These are phyloP conservation scores for Hirtodrosophila cameraria DNA, from an alignment of 2,888 invertebrate genomes.

Conservation along the genomic window DNA sequence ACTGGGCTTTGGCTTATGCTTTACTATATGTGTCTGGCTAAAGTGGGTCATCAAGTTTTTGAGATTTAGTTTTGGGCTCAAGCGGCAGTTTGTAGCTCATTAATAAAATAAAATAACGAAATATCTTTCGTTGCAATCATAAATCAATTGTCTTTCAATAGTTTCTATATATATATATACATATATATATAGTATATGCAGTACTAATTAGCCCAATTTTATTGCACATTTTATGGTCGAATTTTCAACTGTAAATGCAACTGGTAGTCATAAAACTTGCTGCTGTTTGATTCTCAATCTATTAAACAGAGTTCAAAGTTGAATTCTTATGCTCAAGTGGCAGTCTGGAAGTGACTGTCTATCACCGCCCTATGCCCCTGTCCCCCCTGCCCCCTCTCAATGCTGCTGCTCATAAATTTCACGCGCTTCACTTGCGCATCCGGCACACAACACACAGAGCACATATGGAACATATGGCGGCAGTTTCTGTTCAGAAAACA, in stretches of 20 bases:
- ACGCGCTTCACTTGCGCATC: constrained; percentile 72
- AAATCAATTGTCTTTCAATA: constrained; percentile 42
- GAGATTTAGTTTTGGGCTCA: background rate
- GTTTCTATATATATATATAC: constrained; percentile 2
- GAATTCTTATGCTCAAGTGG: constrained; percentile 67
- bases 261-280: constrained; percentile 30
- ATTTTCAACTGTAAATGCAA: constrained; percentile 35
- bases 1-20: constrained; percentile 61
- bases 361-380: constrained; percentile 40
- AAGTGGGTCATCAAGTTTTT: constrained; percentile 65
- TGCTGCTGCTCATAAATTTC: constrained; percentile 65
- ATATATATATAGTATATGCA: no score
- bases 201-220: constrained; percentile 59
- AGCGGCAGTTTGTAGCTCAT: background rate
- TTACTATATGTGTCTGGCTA: constrained; percentile 49
- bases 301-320: constrained; percentile 73
- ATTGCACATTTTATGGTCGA: constrained; percentile 48
- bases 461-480: constrained; percentile 54
- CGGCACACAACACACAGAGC: no score
- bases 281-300: constrained; percentile 26
- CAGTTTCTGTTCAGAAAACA: constrained; percentile 54
- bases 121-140: constrained; percentile 5
- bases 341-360: constrained; percentile 60
- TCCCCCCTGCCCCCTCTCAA: background rate
- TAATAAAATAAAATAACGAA: constrained; percentile 5